phyloP scores from a whole-genome alignment of 2,797 vertebrate genomes.

The Rhinogobio ventralis region DNA sequence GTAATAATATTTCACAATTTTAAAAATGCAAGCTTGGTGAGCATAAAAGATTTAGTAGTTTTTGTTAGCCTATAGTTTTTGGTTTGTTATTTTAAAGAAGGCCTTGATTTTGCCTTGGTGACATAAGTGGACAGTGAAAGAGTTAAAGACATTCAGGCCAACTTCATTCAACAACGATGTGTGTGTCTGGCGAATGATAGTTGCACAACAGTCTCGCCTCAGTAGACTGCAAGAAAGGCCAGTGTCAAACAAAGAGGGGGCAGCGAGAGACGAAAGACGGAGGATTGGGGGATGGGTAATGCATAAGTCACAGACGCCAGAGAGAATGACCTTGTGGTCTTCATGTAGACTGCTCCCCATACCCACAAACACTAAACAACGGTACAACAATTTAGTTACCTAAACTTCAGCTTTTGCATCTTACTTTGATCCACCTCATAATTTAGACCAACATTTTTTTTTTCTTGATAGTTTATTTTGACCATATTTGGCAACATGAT shows the following conservation, averaged over 20 bases:
- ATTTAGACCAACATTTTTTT: neutral
- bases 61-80: neutral
- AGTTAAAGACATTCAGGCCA: conserved; percentile 17
- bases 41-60: neutral
- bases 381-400: neutral
- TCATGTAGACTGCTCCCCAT: neutral
- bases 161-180: neutral
- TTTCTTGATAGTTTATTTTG: neutral
- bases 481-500: neutral
- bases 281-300: neutral
- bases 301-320: neutral
- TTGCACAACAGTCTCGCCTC: conserved; percentile 25
- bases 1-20: neutral
- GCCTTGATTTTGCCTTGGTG: neutral
- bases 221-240: conserved; percentile 33
- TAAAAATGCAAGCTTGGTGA: neutral
- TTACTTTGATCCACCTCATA: neutral
- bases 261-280: neutral
- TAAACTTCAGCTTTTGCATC: neutral
- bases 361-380: neutral
- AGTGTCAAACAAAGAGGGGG: conserved; percentile 34
- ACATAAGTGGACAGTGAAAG: neutral
- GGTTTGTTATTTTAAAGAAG: neutral
- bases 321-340: conserved; percentile 10
- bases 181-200: conserved; percentile 5